Evolutionary conservation across 1,140 invertebrate species (phyloP).

Genomic region (Linepithema humile): DNA sequence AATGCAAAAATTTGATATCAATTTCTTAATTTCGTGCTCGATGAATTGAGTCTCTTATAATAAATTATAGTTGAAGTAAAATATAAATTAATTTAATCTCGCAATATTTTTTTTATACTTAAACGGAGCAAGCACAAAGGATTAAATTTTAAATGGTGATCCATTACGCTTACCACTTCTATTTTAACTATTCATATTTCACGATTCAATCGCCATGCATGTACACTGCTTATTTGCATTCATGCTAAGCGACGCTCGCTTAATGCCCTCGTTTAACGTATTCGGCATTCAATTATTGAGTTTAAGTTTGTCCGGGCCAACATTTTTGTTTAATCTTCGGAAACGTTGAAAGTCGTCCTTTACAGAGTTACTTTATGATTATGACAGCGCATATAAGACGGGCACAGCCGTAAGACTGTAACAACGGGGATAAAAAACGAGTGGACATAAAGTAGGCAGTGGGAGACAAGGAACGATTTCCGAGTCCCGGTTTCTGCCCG

Average conservation of each 20-base stretch:
- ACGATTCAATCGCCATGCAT: conserved; percentile 16
- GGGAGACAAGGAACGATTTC: conserved; percentile 58
- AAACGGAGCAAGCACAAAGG: neutral
- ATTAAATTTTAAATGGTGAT: conserved; percentile 26
- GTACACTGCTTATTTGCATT: conserved; percentile 18
- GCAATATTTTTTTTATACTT: neutral
- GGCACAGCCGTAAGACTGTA: conserved; percentile 66
- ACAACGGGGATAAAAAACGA: conserved; percentile 68
- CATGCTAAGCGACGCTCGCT: conserved; percentile 34
- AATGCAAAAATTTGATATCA: neutral
- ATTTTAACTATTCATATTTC: conserved; percentile 35
- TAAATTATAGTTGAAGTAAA: neutral
- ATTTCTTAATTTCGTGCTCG: neutral
- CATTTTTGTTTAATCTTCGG: conserved; percentile 41
- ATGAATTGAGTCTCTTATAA: neutral
- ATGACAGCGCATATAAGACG: conserved; percentile 59
- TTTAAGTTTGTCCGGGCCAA: conserved; percentile 41
- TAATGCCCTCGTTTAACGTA: conserved; percentile 56
- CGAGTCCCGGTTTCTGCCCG: conserved; percentile 40
- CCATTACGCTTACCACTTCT: neutral
- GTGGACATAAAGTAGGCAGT: conserved; percentile 66
- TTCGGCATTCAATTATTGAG: conserved; percentile 62
- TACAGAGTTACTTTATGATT: conserved; percentile 68
- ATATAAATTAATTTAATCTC: neutral
- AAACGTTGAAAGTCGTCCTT: conserved; percentile 58